phyloP scores from a whole-genome alignment of 2,888 invertebrate genomes.

The Tetanocera ferruginea region DNA sequence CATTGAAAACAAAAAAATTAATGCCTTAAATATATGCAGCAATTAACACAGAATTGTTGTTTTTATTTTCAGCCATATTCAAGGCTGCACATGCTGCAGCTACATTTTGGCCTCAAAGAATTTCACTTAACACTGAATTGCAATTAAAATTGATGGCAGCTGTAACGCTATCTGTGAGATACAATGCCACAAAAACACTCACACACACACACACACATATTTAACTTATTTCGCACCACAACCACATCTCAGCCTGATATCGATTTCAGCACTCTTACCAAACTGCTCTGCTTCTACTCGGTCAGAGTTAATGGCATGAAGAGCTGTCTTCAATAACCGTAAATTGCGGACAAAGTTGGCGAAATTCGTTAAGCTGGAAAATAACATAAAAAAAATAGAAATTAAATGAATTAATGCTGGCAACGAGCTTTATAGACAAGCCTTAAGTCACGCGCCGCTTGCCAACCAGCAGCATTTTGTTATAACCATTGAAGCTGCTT shows the following conservation, averaged over 20 bases:
- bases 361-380: conserved; percentile 57
- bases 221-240: too few species aligned
- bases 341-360: background rate
- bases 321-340: too few species aligned
- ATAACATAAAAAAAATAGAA: conserved; percentile 63
- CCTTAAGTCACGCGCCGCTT: background rate
- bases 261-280: too few species aligned
- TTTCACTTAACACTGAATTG: background rate
- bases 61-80: background rate
- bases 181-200: background rate
- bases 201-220: too few species aligned
- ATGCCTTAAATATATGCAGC: too few species aligned
- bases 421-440: background rate
- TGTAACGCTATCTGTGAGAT: background rate
- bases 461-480: background rate
- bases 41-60: background rate
- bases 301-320: too few species aligned
- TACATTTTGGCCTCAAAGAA: background rate
- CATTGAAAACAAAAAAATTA: too few species aligned
- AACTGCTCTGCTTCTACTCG: too few species aligned
- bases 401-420: conserved; percentile 49
- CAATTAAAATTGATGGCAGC: conserved; percentile 1
- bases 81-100: background rate
- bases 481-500: too few species aligned
- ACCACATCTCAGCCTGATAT: too few species aligned